A percentile compares a stretch with the other conserved stretches of the same genome.
These are phyloP conservation scores for Diabrotica undecimpunctata DNA, from an alignment of 1,140 invertebrate species.

Conservation along the genomic window DNA sequence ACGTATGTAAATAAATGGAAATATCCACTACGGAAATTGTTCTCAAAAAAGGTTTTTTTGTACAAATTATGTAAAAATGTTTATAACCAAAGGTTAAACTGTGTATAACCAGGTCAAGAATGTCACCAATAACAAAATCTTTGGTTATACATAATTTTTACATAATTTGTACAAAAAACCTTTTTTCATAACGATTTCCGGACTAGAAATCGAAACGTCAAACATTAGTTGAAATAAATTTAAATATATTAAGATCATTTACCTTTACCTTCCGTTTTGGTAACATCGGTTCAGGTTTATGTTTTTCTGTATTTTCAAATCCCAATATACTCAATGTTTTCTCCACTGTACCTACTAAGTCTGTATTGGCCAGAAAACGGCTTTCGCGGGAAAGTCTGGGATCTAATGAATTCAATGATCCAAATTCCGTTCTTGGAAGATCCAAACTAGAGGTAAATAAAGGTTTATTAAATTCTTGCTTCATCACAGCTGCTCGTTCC, in stretches of 20 bases:
- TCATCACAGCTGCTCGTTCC: conserved; percentile 48
- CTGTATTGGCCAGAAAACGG: conserved; percentile 38
- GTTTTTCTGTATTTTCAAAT: conserved; percentile 38
- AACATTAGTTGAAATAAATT: background rate
- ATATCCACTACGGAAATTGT: background rate
- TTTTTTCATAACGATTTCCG: no score
- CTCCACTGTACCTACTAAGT: conserved; percentile 45
- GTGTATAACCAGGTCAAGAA: no score
- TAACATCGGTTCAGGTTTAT: conserved; percentile 33
- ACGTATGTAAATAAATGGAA: background rate
- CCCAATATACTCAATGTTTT: conserved; percentile 46
- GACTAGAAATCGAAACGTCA: no score
- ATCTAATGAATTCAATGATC: conserved; percentile 26
- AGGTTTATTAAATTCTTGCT: conserved; percentile 47
- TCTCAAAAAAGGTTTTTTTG: background rate
- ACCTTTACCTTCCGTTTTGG: conserved; percentile 44
- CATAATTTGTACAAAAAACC: no score
- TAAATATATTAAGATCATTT: conserved; percentile 6
- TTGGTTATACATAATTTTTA: no score
- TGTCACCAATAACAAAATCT: no score
- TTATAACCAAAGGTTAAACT: no score
- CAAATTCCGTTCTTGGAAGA: conserved; percentile 3
- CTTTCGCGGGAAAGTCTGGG: conserved; percentile 32
- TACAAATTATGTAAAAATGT: background rate
- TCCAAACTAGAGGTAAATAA: conserved; percentile 22